Percentiles rank a stretch among this genome's conserved stretches.
phyloP scores from a whole-genome alignment of 2,797 vertebrate species.

The Protosalanx chinensis region DNA sequence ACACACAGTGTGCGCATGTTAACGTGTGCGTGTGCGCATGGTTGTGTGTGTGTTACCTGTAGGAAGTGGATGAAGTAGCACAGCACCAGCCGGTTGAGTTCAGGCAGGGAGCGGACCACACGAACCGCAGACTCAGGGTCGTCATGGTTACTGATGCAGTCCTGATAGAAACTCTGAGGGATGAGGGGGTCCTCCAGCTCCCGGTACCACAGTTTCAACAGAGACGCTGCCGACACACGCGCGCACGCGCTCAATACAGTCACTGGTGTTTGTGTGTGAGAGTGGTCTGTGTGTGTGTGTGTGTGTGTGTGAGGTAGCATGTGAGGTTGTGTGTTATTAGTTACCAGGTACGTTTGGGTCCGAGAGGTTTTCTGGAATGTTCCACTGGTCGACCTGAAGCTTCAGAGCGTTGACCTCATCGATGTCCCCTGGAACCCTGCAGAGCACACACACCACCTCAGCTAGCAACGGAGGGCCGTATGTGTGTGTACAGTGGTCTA shows the following conservation, averaged over 20 bases:
- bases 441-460: constrained; percentile 8
- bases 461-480: background rate
- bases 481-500: background rate
- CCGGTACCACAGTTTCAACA: constrained; percentile 81
- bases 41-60: constrained; percentile 64
- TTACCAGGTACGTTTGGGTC: constrained; percentile 80
- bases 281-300: too few relatives aligned
- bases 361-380: constrained; percentile 71
- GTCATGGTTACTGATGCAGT: constrained; percentile 78
- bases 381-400: constrained; percentile 81
- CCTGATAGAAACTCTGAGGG: constrained; percentile 76
- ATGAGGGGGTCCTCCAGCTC: constrained; percentile 81
- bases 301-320: background rate
- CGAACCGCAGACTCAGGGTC: constrained; percentile 74
- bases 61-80: constrained; percentile 83
- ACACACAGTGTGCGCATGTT: background rate
- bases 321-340: background rate
- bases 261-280: background rate
- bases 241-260: background rate
- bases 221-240: constrained; percentile 61
- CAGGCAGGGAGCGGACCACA: constrained; percentile 75
- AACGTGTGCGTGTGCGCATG: background rate
- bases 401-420: constrained; percentile 82
- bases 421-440: constrained; percentile 79
- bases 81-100: constrained; percentile 77